These are phyloP conservation scores for Otus sunia DNA, from an alignment of 2,113 vertebrate species.

Conservation along the genomic window DNA sequence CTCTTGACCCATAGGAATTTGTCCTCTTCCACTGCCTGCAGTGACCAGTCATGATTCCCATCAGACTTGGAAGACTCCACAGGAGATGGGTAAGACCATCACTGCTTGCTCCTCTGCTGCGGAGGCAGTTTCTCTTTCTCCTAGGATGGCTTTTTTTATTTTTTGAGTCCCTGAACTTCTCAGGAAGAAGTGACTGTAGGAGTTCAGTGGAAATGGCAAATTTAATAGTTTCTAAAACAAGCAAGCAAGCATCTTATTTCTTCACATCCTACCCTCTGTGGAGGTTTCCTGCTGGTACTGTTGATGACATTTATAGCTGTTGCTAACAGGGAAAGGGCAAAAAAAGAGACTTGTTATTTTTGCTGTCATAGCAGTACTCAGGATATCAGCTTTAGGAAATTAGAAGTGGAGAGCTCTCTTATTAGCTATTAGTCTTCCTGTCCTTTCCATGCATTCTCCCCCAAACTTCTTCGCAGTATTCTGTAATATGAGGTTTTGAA, in stretches of 20 bases:
- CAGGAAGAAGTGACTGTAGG: slow-evolving; percentile 36
- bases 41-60: neutral
- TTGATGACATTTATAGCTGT: slow-evolving; percentile 65
- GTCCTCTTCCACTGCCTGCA: neutral
- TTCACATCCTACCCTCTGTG: slow-evolving; percentile 60
- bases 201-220: slow-evolving; percentile 64
- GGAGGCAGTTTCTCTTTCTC: neutral
- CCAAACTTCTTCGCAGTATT: neutral
- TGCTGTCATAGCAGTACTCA: neutral
- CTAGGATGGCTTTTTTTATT: neutral
- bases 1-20: slow-evolving; percentile 5
- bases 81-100: neutral
- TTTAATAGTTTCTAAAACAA: slow-evolving; percentile 63
- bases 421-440: neutral
- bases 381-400: slow-evolving; percentile 1
- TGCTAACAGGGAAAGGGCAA: slow-evolving; percentile 28
- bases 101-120: accelerated
- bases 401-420: neutral
- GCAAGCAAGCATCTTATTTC: slow-evolving; percentile 34
- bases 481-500: neutral
- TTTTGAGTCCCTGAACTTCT: slow-evolving; percentile 10
- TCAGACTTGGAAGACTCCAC: neutral
- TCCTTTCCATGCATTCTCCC: neutral
- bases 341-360: slow-evolving; percentile 5
- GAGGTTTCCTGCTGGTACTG: slow-evolving; percentile 56